These are phyloP conservation scores for Phoxinus dragarum DNA, from an alignment of 2,797 vertebrate genomes.

Conservation along the genomic window DNA sequence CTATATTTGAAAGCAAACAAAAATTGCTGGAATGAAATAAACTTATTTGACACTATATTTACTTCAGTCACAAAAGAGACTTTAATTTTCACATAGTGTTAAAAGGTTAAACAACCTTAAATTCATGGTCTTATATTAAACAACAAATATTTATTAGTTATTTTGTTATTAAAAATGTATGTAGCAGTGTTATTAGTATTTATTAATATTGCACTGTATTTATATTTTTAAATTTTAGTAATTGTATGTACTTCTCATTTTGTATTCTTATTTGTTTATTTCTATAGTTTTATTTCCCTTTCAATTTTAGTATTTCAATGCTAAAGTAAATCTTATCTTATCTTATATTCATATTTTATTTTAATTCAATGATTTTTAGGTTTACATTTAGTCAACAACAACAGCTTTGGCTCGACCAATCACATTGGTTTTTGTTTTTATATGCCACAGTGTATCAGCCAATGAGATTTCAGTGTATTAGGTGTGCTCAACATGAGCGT, in stretches of 20 bases:
- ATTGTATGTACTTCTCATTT: not conserved
- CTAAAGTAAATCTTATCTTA: not conserved
- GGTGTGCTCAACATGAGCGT: not conserved
- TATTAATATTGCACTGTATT: not conserved
- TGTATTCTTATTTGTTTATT: not conserved
- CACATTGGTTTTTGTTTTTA: constrained; percentile 29
- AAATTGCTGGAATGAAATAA: not conserved
- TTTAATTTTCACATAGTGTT: not conserved
- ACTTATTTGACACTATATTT: not conserved
- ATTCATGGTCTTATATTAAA: not conserved
- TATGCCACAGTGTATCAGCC: constrained; percentile 42
- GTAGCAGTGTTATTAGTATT: not conserved
- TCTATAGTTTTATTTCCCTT: not conserved
- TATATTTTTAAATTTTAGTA: not conserved
- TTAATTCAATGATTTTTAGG: not conserved
- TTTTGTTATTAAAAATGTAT: not conserved
- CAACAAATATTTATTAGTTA: not conserved
- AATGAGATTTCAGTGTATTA: constrained; percentile 63
- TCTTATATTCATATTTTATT: not conserved
- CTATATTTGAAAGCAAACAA: not conserved
- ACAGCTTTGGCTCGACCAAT: constrained; percentile 35
- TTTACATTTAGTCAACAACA: not conserved
- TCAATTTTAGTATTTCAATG: not conserved
- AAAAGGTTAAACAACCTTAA: not conserved
- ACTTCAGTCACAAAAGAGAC: not conserved